phyloP scores from a whole-genome alignment of 2,797 vertebrate genomes.

The Melanitta fusca region DNA sequence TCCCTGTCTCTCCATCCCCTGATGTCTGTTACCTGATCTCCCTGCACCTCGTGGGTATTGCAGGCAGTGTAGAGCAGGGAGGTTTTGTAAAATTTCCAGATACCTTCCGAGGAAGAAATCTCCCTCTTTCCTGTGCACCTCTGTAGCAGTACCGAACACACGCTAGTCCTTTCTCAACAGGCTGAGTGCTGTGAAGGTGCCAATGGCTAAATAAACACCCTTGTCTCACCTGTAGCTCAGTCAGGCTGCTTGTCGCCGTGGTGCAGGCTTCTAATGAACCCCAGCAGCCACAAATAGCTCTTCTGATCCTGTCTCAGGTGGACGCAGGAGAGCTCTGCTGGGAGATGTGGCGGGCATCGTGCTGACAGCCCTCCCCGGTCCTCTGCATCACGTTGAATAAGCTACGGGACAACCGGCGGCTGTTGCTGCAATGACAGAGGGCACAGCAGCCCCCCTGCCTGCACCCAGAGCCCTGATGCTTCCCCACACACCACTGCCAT shows the following conservation, averaged over 20 bases:
- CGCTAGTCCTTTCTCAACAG: not conserved
- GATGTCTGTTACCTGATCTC: not conserved
- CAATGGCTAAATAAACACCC: not conserved
- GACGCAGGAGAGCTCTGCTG: not conserved
- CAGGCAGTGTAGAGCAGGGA: not conserved
- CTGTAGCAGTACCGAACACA: not conserved
- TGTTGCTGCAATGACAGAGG: not conserved
- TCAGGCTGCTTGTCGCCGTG: not conserved
- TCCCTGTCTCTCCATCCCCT: not conserved
- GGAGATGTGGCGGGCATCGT: accelerated
- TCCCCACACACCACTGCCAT: accelerated
- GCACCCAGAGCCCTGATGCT: not conserved
- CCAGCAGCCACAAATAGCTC: not conserved
- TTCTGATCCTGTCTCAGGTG: not conserved
- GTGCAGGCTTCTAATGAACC: not conserved
- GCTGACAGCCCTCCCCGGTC: not conserved
- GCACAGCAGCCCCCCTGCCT: not conserved
- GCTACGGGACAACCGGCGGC: not conserved
- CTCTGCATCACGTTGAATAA: not conserved
- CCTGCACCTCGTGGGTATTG: accelerated
- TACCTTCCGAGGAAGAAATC: not conserved
- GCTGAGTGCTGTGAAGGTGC: not conserved
- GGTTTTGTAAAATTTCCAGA: not conserved
- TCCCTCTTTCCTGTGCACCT: not conserved
- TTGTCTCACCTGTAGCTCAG: not conserved